phyloP scores from a whole-genome alignment of 2,888 invertebrate genomes.

The Nomada fabriciana region DNA sequence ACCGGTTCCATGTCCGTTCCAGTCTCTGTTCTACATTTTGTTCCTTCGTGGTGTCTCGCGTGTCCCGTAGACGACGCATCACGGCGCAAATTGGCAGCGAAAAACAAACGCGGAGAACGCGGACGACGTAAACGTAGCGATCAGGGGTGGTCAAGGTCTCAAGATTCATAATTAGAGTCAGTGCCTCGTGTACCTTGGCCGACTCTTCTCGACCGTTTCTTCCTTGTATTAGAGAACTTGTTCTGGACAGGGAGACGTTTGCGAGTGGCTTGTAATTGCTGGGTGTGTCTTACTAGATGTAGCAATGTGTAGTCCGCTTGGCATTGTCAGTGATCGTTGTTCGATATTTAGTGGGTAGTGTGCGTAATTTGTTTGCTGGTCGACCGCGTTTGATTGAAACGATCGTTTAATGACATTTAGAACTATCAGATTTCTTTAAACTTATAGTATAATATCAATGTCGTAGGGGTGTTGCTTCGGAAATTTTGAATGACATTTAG shows the following conservation, averaged over 20 bases:
- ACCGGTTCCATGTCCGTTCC: not conserved
- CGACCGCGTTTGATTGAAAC: too few species aligned
- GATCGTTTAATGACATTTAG: too few species aligned
- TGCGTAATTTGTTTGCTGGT: too few species aligned
- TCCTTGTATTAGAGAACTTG: not conserved
- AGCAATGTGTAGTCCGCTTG: too few species aligned
- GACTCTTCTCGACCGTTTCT: not conserved
- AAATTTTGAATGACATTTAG: too few species aligned
- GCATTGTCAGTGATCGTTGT: too few species aligned
- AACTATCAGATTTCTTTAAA: too few species aligned
- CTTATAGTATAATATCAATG: too few species aligned
- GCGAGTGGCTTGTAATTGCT: not conserved
- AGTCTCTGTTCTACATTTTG: conserved; percentile 28
- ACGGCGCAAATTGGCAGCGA: conserved; percentile 66
- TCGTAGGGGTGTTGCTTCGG: too few species aligned
- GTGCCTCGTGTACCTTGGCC: conserved; percentile 11
- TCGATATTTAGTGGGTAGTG: too few species aligned
- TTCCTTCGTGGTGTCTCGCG: not conserved
- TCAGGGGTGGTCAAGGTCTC: conserved; percentile 56
- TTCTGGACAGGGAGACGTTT: not conserved
- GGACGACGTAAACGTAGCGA: conserved; percentile 55
- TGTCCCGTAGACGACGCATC: conserved; percentile 13
- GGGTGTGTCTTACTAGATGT: too few species aligned
- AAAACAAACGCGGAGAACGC: conserved; percentile 49
- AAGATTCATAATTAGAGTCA: conserved; percentile 59